Evolutionary conservation across 1,140 invertebrate species (phyloP), one percentile per base, ranked within the genome.

Genomic region (Mylabris phalerata): DNA sequence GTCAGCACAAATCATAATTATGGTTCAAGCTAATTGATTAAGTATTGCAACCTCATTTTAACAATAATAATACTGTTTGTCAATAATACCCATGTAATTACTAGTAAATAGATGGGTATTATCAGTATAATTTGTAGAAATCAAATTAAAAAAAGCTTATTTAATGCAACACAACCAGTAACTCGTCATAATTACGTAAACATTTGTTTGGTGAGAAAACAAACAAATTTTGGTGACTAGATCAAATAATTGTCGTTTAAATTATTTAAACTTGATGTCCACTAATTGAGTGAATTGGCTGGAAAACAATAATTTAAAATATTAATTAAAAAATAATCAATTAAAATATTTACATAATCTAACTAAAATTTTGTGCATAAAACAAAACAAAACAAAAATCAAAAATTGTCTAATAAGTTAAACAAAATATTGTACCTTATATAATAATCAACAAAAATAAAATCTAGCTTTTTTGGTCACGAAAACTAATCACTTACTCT

Each of bases 241-340:
- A 44, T 44, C 4, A 44, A 44, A 44, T 9, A 32, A 32, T 32
- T 7, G 7, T 32, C 7, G 32, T 4, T 32, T 5, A 32, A 4
- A 40, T 42, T 52, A 55, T 13, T 66, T 66, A 72, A 60, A 72
- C 66, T 64, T 73, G 71, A 62, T 69, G 66, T 55, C 70, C 71
- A 61, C 70, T 72, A 55, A 73, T 73, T 47, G 70, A 59, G 56
- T 68, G 70, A 42, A 72, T 69, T 57, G 65, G 66, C 70, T 72
- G 63, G 39, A 68, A 70, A 66, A 50, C 57, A 62, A 67, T 61
- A 52, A 39, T 43, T 61, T n/a, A 63, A 56, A 63, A 42, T 48
- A 49, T 48, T 48, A 51, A 55, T 48, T 38, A 39, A 51, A 19
- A n/a, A 40, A 42, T 11, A 1, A 42, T 42, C 9, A 42, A 19